Base-by-base conservation (phyloP, 2,888 invertebrate species). In the Frankliniella intonsa region DNA sequence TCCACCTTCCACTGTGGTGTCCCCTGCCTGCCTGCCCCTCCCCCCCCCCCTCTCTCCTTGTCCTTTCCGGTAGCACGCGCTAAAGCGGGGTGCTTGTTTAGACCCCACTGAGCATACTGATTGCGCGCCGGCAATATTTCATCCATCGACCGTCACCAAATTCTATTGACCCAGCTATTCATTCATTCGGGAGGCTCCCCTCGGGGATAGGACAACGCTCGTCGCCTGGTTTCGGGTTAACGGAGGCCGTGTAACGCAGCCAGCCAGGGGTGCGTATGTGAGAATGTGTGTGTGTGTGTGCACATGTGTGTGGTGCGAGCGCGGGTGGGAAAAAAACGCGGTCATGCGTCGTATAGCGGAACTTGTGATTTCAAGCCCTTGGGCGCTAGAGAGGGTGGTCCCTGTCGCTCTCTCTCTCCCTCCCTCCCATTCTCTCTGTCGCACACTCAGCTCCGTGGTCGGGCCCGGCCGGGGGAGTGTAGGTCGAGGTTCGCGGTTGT, bases 91-190 rank as follows among this genome's bases (percentile, higher is more conserved):
- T 22, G 11, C 11, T 22, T 22, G 69, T 25, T 25, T 22, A 76
- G 69, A 76, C 69, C 69, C 69, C 25, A 22, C 69, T 25, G 69
- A 76, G 25, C 69, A 25, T 76, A 76, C 69, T 76, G 69, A 76
- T 76, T 76, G 69, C 69, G 12, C 22, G 69, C 22, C 5, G 25
- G 69, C 69, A 25, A 76, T 76, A 76, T 25, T 25, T 76, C 69
- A 76, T 76, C 69, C 69, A 76, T 76, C 69, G 69, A 22, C 69
- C 69, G 69, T 76, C 69, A 22, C 25, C 38, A 9, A 22, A 76
- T 76, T 76, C 69, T 76, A 76, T 76, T 76, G 69, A 76, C 69
- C 69, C 69, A 76, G 69, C 69, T 25, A 76, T 76, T 76, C 69
- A 76, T n/a, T 76, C 55, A n/a, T n/a, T n/a, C n/a, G n/a, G 69